Conservation (phyloP, 2,888 invertebrate species). For the Aelia acuminata region DNA sequence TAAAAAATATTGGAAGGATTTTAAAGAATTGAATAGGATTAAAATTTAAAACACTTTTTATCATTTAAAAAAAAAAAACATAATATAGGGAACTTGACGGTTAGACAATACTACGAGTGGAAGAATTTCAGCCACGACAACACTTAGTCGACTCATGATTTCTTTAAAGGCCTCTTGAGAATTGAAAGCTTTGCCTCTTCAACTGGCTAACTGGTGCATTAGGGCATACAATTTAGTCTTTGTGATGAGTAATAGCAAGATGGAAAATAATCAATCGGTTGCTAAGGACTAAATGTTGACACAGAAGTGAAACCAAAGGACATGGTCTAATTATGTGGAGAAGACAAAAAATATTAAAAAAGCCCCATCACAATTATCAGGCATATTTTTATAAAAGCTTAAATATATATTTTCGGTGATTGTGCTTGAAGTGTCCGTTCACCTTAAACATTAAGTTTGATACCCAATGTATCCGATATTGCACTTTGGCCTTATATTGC, state of each 20-base stretch:
- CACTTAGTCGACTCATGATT: constrained; percentile 3
- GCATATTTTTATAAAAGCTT: too few species aligned
- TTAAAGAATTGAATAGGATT: too few species aligned
- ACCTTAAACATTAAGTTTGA: too few species aligned
- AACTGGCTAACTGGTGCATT: constrained; percentile 8
- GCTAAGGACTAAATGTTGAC: background rate
- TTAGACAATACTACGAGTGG: background rate
- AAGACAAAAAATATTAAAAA: too few species aligned
- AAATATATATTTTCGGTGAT: too few species aligned
- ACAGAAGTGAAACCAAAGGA: background rate
- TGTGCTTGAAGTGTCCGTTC: too few species aligned
- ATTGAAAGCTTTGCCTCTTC: constrained; percentile 16
- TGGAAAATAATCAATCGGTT: background rate
- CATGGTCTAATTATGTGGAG: background rate
- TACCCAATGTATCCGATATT: too few species aligned
- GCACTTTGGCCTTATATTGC: too few species aligned
- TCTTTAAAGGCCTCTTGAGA: background rate
- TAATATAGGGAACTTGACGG: background rate
- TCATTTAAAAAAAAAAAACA: background rate
- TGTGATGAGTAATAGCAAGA: background rate
- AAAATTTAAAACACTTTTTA: too few species aligned
- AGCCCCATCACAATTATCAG: too few species aligned
- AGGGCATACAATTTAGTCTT: background rate
- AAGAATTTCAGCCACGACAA: background rate
- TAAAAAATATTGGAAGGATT: too few species aligned